Percentiles rank a stretch among this genome's conserved stretches.
Conservation (phyloP, 2,797 vertebrate genomes). For the Phrynocephalus vlangalii region DNA sequence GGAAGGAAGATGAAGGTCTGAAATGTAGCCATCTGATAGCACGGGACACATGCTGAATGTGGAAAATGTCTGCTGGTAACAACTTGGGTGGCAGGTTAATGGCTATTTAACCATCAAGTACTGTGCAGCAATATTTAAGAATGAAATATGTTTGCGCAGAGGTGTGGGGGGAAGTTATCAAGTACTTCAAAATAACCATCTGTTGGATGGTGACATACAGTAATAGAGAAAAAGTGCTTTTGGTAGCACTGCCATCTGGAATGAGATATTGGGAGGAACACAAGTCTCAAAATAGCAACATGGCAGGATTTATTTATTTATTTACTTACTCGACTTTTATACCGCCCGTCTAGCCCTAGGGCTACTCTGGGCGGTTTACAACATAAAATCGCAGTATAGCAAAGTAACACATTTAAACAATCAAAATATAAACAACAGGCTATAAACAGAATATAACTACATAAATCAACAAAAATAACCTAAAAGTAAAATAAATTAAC, state of each 20-base stretch:
- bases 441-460: no score
- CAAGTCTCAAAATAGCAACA: neutral
- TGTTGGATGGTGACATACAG: neutral
- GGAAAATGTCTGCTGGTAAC: constrained; percentile 2
- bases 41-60: neutral
- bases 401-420: no score
- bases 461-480: no score
- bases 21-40: neutral
- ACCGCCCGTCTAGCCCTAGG: no score
- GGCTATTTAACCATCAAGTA: constrained; percentile 1
- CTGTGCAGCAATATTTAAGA: neutral
- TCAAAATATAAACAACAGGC: no score
- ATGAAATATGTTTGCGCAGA: constrained; percentile 4
- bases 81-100: neutral
- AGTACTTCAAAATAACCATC: constrained; percentile 9
- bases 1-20: constrained; percentile 14
- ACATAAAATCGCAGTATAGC: no score
- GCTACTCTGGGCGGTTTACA: no score
- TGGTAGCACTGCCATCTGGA: neutral
- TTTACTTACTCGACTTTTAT: no score
- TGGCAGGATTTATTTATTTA: no score
- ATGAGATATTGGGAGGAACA: neutral
- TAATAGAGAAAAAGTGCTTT: constrained; percentile 33
- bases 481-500: no score
- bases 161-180: neutral